Base-by-base conservation (phyloP, 2,888 invertebrate species). In the Germaria angustata region DNA sequence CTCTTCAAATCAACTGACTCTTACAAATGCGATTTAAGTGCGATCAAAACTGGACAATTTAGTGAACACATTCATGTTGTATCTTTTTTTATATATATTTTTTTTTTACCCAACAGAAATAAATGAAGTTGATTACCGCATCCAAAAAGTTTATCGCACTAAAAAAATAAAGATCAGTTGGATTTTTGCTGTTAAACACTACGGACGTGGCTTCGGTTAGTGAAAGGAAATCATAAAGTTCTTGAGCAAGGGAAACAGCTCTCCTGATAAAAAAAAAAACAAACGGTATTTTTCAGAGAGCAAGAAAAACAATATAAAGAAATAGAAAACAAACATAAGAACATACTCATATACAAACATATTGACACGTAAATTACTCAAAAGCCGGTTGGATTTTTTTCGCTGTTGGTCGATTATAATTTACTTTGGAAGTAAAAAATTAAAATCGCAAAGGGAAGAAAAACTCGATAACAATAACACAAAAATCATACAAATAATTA, bases 111-210 rank as follows among this genome's bases (percentile, higher is more conserved):
- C 34, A 41, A 44, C n/a, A 7, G 11, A 36, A 22, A 24, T 15
- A 28, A n/a, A 49, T 49, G 22, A 49, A 17, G 49, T 49, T 49
- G 6, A 2, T 49, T 49, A 49, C 11, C 6, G 65, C 34, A 65
- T 49, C 68, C 39, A 41, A 68, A 63, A 78, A 61, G 20, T 32
- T 51, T 13, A n/a, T 15, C 39, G 55, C 57, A 57, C 36, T 28
- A 49, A 65, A 57, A 46, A 28, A 28, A 28, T 28, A 34, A 73
- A 65, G 49, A 69, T 75, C 81, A 81, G 81, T 81, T 78, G 41
- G 32, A 39, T 69, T 51, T 66, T 34, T 55, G 32, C 36, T 68
- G 65, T 75, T 75, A 20, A 75, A 69, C 75, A 46, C 44, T 34
- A 9, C 34, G 20, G 73, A 69, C 68, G 73, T 73, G n/a, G 15